A percentile compares a stretch with the other conserved stretches of the same genome.
phyloP scores from a whole-genome alignment of 2,797 vertebrate genomes.

The Orestias chungarensis region DNA sequence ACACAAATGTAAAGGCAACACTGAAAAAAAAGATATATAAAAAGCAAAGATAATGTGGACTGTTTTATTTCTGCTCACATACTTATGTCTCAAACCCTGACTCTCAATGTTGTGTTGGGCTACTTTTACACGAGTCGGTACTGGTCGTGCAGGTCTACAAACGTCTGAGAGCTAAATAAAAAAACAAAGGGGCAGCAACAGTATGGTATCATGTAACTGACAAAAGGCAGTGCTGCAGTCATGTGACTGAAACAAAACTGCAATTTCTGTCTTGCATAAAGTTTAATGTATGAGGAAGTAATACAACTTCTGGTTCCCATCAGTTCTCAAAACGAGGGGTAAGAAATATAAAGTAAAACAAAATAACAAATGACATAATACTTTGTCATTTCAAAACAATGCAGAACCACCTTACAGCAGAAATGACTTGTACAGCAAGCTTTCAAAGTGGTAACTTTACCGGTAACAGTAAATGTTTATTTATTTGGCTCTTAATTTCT shows the following conservation, averaged over 20 bases:
- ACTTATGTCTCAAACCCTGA: conserved; percentile 1
- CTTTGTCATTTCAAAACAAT: background rate
- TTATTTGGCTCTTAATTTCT: background rate
- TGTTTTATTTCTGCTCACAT: conserved; percentile 9
- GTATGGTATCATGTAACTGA: conserved; percentile 1
- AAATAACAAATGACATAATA: background rate
- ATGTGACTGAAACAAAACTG: conserved; percentile 2
- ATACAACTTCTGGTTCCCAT: background rate
- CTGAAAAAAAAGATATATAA: background rate
- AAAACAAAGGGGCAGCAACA: conserved; percentile 7
- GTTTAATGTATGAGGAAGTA: conserved; percentile 1
- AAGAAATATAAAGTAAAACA: background rate
- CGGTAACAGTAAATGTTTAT: background rate
- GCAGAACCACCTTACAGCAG: background rate
- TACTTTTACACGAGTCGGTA: background rate
- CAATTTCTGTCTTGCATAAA: background rate
- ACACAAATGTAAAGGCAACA: background rate
- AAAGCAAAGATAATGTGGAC: background rate
- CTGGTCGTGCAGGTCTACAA: background rate
- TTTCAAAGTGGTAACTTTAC: background rate
- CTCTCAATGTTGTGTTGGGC: conserved; percentile 1
- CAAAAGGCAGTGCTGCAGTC: conserved; percentile 13
- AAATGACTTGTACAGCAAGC: background rate
- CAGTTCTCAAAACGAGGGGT: background rate
- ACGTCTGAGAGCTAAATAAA: background rate